Percentiles rank a stretch among this genome's conserved stretches.
These are phyloP conservation scores for Microdon myrmicae DNA, from an alignment of 2,888 invertebrate species.

Conservation along the genomic window DNA sequence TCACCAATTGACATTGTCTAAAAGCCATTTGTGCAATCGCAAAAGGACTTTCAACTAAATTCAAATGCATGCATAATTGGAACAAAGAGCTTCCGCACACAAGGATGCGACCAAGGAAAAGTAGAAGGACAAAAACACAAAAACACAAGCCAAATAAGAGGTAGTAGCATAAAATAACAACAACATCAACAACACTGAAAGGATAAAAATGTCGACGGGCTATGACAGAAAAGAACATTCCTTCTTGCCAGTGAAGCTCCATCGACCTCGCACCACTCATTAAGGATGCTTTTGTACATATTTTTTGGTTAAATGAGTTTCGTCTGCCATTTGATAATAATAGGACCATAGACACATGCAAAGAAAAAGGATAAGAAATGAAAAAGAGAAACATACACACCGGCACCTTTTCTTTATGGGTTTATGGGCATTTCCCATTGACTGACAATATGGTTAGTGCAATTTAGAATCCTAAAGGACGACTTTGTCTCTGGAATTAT, in stretches of 20 bases:
- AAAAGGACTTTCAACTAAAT: conserved; percentile 4
- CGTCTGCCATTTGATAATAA: conserved; percentile 15
- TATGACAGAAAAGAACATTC: conserved; percentile 6
- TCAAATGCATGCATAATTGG: conserved; percentile 26
- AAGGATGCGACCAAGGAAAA: background rate
- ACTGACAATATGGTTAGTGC: conserved; percentile 19
- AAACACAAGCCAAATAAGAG: too few relatives aligned
- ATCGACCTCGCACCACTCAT: conserved; percentile 25
- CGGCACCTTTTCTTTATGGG: conserved; percentile 13
- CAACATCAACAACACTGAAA: too few relatives aligned
- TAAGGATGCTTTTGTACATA: conserved; percentile 27
- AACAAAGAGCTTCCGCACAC: conserved; percentile 19
- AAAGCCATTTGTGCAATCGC: conserved; percentile 16
- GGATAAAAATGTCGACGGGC: too few relatives aligned
- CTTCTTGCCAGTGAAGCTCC: conserved; percentile 16
- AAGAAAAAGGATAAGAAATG: background rate
- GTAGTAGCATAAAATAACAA: too few relatives aligned
- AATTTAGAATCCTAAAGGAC: conserved; percentile 1
- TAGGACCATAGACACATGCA: background rate
- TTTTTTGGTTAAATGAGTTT: conserved; percentile 12
- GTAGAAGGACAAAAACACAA: too few relatives aligned
- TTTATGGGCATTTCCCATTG: conserved; percentile 17
- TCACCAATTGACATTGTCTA: conserved; percentile 28
- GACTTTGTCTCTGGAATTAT: conserved; percentile 4
- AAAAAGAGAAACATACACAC: conserved; percentile 2